These are phyloP conservation scores for Sebastes oblongus DNA, from an alignment of 2,797 vertebrate species.

Conservation along the genomic window DNA sequence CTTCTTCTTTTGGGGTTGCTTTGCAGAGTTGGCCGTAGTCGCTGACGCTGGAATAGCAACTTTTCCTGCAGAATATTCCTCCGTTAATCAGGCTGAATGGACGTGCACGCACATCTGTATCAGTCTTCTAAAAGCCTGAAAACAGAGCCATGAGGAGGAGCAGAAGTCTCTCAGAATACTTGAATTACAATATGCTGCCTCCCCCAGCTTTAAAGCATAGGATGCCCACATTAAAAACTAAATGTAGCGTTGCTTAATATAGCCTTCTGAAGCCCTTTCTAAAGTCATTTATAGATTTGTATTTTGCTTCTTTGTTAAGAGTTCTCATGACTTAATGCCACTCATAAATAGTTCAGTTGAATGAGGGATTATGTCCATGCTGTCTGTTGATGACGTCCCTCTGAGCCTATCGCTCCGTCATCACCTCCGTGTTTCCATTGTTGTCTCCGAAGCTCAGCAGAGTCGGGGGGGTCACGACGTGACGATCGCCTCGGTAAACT, in stretches of 20 bases:
- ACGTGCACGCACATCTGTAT: neutral
- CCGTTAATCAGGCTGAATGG: neutral
- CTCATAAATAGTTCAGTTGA: neutral
- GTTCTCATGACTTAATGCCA: neutral
- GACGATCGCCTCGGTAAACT: neutral
- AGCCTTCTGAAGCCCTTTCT: neutral
- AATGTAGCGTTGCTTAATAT: neutral
- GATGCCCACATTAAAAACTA: neutral
- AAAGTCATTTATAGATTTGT: neutral
- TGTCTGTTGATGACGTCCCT: neutral
- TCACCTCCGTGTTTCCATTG: constrained; percentile 10
- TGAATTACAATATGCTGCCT: neutral
- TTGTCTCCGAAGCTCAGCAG: constrained; percentile 7
- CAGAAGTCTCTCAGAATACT: too few species aligned
- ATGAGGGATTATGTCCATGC: neutral
- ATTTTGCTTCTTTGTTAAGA: neutral
- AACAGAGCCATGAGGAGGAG: too few species aligned
- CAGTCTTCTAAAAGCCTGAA: neutral
- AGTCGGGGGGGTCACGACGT: neutral
- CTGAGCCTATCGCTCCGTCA: neutral
- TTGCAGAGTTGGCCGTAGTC: too few species aligned
- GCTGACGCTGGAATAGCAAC: neutral
- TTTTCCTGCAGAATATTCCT: neutral
- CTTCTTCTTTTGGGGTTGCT: neutral
- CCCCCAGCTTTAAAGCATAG: neutral